Conservation (phyloP, 2,113 vertebrate species). For the Tauraco erythrolophus region DNA sequence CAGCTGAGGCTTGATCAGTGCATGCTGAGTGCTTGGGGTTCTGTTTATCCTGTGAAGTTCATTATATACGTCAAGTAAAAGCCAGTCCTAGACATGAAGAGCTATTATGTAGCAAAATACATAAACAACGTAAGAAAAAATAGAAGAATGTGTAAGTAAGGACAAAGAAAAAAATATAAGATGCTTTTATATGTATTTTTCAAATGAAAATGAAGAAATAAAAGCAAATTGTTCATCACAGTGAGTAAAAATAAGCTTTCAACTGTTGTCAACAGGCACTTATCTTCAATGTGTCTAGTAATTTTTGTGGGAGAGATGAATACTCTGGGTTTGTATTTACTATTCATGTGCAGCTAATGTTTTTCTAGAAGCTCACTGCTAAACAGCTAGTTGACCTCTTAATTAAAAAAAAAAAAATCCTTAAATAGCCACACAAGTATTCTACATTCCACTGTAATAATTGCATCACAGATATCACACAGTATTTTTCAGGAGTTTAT, state of each 20-base stretch:
- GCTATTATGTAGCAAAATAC: neutral
- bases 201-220: neutral
- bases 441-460: neutral
- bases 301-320: neutral
- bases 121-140: neutral
- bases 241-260: neutral
- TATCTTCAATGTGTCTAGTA: neutral
- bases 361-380: neutral
- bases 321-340: neutral
- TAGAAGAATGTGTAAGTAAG: neutral
- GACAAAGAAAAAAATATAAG: neutral
- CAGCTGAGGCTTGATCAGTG: neutral
- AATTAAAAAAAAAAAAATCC: neutral
- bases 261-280: neutral
- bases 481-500: neutral
- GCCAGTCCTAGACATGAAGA: neutral
- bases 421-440: neutral
- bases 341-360: neutral
- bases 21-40: neutral
- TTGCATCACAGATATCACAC: neutral
- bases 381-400: neutral
- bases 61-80: neutral
- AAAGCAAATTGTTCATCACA: neutral
- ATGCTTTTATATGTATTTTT: neutral
- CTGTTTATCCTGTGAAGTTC: neutral